These are phyloP conservation scores for Arvicanthis niloticus DNA, from an alignment of 2,113 vertebrate species.

Conservation along the genomic window DNA sequence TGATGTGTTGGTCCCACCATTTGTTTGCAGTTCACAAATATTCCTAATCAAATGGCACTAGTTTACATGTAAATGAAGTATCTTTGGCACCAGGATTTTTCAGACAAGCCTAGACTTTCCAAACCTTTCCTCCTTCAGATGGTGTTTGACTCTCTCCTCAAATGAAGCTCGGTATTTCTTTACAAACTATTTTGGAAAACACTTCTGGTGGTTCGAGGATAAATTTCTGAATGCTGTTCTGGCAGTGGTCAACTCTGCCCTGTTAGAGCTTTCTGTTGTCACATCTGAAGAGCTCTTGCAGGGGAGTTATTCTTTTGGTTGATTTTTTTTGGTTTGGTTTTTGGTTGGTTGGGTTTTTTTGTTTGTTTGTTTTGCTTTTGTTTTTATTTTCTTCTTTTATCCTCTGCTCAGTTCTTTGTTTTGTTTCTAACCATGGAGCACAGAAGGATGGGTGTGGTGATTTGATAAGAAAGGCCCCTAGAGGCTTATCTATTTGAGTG, in stretches of 20 bases:
- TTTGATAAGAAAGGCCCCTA: not conserved
- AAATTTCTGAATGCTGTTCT: conserved; percentile 2
- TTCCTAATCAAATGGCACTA: not conserved
- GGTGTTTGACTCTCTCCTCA: not conserved
- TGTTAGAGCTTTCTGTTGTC: conserved; percentile 12
- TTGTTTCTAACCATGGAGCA: not conserved
- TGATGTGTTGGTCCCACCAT: not conserved
- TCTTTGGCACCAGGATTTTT: not conserved
- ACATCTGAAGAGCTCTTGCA: not conserved
- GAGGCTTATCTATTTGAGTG: not conserved
- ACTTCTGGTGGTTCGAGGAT: not conserved
- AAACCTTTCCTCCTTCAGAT: not conserved
- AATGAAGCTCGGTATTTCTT: conserved; percentile 33
- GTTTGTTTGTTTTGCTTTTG: not conserved
- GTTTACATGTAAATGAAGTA: not conserved
- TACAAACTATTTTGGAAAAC: not conserved
- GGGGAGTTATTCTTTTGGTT: not conserved
- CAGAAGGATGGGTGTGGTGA: not conserved
- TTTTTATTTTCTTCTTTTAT: not conserved
- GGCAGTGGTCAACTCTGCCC: not conserved
- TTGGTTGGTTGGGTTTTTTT: not conserved
- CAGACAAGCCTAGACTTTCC: conserved; percentile 15
- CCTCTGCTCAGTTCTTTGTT: not conserved
- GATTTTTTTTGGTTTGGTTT: not conserved
- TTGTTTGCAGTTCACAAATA: not conserved